Evolutionary conservation across 2,797 vertebrate genomes (phyloP).

Genomic region (Enteromius mattozi): DNA sequence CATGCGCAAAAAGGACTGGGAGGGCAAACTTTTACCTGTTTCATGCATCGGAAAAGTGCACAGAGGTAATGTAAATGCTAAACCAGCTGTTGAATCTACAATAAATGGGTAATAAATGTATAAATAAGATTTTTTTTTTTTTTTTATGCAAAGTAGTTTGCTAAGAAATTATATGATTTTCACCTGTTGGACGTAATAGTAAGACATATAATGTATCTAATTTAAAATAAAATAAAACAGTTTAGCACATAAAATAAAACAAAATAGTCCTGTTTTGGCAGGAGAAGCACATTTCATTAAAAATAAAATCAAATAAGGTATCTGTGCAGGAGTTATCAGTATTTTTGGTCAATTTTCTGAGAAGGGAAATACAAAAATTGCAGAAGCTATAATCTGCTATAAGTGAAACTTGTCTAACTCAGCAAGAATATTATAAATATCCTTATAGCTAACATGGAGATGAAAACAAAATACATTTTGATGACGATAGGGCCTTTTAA

Average conservation of each 20-base stretch:
- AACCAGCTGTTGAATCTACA: background rate
- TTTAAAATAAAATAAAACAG: background rate
- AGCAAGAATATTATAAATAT: background rate
- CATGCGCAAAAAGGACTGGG: background rate
- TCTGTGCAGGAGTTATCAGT: background rate
- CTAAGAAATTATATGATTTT: background rate
- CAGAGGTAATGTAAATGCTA: background rate
- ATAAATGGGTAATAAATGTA: background rate
- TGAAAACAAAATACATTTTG: background rate
- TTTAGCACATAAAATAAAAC: background rate
- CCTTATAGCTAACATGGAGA: background rate
- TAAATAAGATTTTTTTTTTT: background rate
- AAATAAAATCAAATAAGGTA: background rate
- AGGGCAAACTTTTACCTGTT: slow-evolving; percentile 30
- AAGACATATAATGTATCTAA: too few species aligned
- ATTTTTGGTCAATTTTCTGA: background rate
- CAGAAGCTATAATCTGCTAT: background rate
- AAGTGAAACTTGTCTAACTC: background rate
- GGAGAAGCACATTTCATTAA: background rate
- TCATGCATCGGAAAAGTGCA: background rate
- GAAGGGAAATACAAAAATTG: background rate
- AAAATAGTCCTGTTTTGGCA: background rate
- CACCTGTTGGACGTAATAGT: slow-evolving; percentile 6
- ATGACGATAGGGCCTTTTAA: background rate
- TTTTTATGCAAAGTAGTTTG: background rate